phyloP scores from a whole-genome alignment of 2,797 vertebrate genomes.

The Erpetoichthys calabaricus region DNA sequence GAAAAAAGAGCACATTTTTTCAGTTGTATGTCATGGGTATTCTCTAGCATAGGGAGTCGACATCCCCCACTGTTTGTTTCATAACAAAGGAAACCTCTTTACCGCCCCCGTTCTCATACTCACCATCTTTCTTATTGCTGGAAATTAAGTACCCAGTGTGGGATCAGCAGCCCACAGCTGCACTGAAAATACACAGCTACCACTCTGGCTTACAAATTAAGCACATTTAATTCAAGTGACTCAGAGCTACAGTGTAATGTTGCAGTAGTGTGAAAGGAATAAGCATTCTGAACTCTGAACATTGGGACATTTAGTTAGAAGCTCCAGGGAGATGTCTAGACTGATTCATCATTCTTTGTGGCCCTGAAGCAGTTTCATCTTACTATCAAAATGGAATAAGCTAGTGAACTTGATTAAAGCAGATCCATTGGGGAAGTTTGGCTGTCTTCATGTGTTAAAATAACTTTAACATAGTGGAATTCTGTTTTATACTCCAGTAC shows the following conservation, averaged over 20 bases:
- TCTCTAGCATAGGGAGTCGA: not conserved
- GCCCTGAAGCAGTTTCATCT: not conserved
- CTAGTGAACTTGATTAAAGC: too few relatives aligned
- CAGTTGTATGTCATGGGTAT: too few relatives aligned
- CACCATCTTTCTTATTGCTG: not conserved
- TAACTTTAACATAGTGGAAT: too few relatives aligned
- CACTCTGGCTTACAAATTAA: not conserved
- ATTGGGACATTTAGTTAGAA: not conserved
- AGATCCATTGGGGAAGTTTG: too few relatives aligned
- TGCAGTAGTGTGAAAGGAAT: not conserved
- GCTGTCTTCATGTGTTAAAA: too few relatives aligned
- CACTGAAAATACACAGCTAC: not conserved
- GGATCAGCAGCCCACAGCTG: constrained; percentile 2
- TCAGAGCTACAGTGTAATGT: not conserved
- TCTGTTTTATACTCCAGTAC: too few relatives aligned
- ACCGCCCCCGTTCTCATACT: not conserved
- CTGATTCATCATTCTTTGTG: not conserved
- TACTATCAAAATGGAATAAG: too few relatives aligned
- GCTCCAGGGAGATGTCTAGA: not conserved
- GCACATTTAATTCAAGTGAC: not conserved
- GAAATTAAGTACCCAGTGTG: not conserved
- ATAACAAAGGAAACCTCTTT: not conserved
- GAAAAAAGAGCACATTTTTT: too few relatives aligned
- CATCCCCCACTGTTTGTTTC: not conserved
- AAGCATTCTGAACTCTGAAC: not conserved